Conservation (phyloP, 2,113 vertebrate species). For the Colius striatus region DNA sequence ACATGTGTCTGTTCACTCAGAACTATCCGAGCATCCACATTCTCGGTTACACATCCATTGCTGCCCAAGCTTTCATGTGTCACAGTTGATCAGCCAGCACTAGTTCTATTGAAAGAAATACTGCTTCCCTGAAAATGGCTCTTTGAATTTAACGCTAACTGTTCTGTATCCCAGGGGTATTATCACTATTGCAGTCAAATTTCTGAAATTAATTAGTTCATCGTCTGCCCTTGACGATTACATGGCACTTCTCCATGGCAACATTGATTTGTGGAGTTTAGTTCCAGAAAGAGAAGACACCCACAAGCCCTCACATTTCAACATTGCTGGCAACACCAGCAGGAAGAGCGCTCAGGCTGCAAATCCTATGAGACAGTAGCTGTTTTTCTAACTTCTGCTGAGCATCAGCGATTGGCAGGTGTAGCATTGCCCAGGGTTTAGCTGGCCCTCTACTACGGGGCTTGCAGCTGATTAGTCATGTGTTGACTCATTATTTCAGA, state of each 20-base stretch:
- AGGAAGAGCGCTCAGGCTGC: neutral
- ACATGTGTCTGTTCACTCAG: neutral
- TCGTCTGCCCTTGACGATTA: neutral
- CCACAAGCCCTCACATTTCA: neutral
- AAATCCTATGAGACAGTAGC: neutral
- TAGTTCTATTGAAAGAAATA: neutral
- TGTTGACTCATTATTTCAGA: conserved; percentile 17
- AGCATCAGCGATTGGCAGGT: neutral
- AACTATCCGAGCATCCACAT: neutral
- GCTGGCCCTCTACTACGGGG: neutral
- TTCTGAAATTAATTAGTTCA: conserved; percentile 37
- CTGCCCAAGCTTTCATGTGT: neutral
- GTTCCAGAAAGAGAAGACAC: neutral
- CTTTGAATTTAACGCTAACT: conserved; percentile 3
- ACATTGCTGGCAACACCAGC: neutral
- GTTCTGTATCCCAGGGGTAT: neutral
- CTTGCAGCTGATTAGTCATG: neutral
- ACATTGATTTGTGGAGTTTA: conserved; percentile 14
- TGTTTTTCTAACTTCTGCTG: neutral
- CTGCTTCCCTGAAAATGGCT: neutral
- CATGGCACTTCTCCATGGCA: conserved; percentile 22
- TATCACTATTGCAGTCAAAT: neutral
- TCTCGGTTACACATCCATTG: neutral
- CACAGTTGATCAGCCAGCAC: neutral
- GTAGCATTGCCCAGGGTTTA: neutral